Evolutionary conservation across 2,113 vertebrate species (phyloP).

Genomic region (Fulmarus glacialis): DNA sequence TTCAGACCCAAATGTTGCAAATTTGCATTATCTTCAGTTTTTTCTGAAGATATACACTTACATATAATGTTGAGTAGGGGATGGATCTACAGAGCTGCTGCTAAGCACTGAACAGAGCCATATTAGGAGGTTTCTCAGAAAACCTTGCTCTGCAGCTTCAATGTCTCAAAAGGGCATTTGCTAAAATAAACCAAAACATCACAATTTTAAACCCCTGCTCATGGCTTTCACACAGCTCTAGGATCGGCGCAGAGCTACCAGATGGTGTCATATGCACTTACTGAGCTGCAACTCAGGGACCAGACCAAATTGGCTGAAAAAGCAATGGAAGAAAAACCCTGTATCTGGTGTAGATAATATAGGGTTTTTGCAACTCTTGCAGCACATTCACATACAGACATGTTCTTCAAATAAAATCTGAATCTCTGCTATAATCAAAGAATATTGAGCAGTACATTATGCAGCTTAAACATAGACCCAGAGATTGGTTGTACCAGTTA

Average conservation of each 20-base stretch:
- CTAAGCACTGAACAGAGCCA: neutral
- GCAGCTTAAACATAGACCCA: conserved; percentile 39
- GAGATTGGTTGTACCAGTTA: neutral
- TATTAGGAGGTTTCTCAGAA: neutral
- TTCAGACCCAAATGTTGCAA: neutral
- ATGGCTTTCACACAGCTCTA: neutral
- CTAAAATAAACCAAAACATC: neutral
- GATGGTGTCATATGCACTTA: neutral
- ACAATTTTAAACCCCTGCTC: neutral
- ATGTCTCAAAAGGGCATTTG: neutral
- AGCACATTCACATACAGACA: neutral
- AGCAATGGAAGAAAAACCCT: neutral
- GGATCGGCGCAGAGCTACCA: neutral
- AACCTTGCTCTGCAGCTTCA: neutral
- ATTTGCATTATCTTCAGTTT: neutral
- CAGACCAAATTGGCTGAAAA: neutral
- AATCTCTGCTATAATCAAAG: conserved; percentile 26
- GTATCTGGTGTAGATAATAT: conserved; percentile 6
- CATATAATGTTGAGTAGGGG: neutral
- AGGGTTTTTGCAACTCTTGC: neutral
- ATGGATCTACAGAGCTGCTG: neutral
- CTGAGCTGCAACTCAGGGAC: neutral
- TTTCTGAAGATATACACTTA: neutral
- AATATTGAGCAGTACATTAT: neutral
- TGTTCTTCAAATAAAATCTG: neutral